Percentiles rank a stretch among this genome's conserved stretches.
These are phyloP conservation scores for Tragulus kanchil DNA, from an alignment of 2,113 vertebrate genomes.

Conservation along the genomic window DNA sequence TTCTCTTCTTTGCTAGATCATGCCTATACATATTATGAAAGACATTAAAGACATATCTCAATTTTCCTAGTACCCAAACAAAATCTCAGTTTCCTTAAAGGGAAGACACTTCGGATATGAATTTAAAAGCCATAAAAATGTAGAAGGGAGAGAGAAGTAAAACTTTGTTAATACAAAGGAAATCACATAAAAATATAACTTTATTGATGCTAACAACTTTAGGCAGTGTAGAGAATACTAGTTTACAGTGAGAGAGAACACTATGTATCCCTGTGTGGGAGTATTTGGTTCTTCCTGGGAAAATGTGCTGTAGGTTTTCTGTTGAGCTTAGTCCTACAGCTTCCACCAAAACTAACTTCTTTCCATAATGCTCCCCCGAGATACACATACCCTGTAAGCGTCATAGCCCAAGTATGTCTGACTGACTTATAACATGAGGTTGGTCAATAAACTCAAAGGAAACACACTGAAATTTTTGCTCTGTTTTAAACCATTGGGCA, in stretches of 20 bases:
- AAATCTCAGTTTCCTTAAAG: constrained; percentile 28
- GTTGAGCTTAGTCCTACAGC: not conserved
- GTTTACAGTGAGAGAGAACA: constrained; percentile 62
- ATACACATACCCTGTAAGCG: not conserved
- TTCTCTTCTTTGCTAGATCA: not conserved
- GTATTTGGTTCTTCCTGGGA: not conserved
- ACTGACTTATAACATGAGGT: not conserved
- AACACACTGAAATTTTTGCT: constrained; percentile 37
- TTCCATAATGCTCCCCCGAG: not conserved
- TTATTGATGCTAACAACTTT: constrained; percentile 78
- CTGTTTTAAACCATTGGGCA: not conserved
- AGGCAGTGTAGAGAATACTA: constrained; percentile 52
- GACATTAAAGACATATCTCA: not conserved
- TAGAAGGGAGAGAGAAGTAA: constrained; percentile 18
- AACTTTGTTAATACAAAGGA: constrained; percentile 73
- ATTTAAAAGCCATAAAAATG: not conserved
- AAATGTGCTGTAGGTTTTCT: not conserved
- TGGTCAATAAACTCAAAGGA: constrained; percentile 1
- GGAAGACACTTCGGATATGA: not conserved
- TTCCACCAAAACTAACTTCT: constrained; percentile 9
- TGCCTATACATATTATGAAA: not conserved
- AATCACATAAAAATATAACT: constrained; percentile 82
- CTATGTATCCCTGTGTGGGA: not conserved
- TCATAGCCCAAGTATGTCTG: not conserved
- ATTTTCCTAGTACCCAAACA: not conserved